A percentile compares a stretch with the other conserved stretches of the same genome.
phyloP scores from a whole-genome alignment of 2,797 vertebrate species.

The Manis pentadactyla region DNA sequence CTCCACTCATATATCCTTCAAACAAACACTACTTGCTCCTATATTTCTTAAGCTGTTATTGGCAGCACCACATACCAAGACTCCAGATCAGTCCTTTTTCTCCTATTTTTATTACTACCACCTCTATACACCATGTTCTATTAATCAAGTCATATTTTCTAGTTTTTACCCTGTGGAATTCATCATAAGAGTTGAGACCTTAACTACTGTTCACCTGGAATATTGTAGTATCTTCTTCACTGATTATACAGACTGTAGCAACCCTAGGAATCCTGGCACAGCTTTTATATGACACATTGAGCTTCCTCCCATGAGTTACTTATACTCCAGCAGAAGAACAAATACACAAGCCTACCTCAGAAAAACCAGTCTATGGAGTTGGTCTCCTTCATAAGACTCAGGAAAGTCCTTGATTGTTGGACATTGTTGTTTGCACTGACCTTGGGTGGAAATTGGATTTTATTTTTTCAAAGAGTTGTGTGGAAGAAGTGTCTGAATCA shows the following conservation, averaged over 20 bases:
- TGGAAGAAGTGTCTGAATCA: constrained; percentile 20
- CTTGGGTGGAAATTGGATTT: constrained; percentile 8
- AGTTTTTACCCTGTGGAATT: constrained; percentile 9
- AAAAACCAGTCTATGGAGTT: neutral
- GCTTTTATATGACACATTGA: neutral
- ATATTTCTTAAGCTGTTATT: neutral
- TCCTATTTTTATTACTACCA: neutral
- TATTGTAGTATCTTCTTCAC: neutral
- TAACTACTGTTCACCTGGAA: neutral
- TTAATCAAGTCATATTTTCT: neutral
- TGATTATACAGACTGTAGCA: neutral
- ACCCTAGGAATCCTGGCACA: neutral
- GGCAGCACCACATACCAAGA: neutral
- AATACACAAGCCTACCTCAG: neutral
- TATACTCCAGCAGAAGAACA: neutral
- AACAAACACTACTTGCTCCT: neutral
- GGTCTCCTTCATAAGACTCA: neutral
- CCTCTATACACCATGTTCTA: neutral
- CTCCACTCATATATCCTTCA: neutral
- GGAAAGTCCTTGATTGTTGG: neutral
- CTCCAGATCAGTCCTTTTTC: neutral
- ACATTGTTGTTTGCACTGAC: neutral
- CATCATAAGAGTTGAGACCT: neutral
- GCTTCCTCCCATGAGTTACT: neutral
- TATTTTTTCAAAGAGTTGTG: neutral